Evolutionary conservation across 2,888 invertebrate genomes (phyloP).

Genomic region (Choristoneura rosaceana): DNA sequence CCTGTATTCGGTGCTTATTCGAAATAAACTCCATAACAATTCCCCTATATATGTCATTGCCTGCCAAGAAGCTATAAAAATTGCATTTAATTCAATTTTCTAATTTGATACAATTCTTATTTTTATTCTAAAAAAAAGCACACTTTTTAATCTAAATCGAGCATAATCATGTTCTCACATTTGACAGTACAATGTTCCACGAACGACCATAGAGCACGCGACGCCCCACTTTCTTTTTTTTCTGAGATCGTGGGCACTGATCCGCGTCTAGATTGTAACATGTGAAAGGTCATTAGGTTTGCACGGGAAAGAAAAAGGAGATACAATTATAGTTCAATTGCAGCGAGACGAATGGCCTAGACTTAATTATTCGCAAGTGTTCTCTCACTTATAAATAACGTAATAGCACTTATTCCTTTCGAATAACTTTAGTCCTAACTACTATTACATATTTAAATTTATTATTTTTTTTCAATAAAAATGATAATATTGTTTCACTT

Average conservation of each 20-base stretch:
- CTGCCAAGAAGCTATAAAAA: not conserved
- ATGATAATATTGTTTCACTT: too few species aligned
- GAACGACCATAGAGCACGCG: slow-evolving; percentile 58
- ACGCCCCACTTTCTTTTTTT: slow-evolving; percentile 63
- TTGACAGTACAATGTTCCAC: slow-evolving; percentile 48
- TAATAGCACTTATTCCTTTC: too few species aligned
- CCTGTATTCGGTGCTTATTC: too few species aligned
- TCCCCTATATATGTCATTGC: not conserved
- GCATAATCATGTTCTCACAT: slow-evolving; percentile 61
- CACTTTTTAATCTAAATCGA: slow-evolving; percentile 45
- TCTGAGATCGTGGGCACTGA: slow-evolving; percentile 32
- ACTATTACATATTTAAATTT: too few species aligned
- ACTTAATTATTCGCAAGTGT: not conserved
- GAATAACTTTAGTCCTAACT: too few species aligned
- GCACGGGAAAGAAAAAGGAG: slow-evolving; percentile 6
- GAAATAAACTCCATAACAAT: too few species aligned
- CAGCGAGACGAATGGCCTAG: slow-evolving; percentile 9
- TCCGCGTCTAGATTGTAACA: slow-evolving; percentile 26
- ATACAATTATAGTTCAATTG: not conserved
- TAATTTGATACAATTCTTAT: not conserved
- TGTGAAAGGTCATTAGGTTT: slow-evolving; percentile 40
- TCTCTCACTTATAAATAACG: too few species aligned
- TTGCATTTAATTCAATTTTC: not conserved
- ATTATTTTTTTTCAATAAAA: too few species aligned
- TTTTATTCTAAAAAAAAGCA: not conserved